These are phyloP conservation scores for Brachymystax lenok DNA, from an alignment of 2,797 vertebrate genomes.

Conservation along the genomic window DNA sequence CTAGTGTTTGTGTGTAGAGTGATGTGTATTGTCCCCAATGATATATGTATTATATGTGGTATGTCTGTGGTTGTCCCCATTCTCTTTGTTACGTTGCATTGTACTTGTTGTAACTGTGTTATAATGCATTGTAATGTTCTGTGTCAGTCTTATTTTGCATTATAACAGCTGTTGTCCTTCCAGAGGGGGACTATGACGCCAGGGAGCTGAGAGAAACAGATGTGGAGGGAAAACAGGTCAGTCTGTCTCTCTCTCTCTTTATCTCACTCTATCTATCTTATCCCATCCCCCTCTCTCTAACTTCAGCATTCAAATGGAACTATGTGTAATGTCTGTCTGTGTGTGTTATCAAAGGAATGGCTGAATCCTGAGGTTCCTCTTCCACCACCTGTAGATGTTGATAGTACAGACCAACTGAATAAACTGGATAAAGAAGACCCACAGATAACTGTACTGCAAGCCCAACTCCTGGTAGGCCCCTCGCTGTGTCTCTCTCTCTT, in stretches of 20 bases:
- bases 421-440: slow-evolving; percentile 81
- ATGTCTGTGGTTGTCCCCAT: background rate
- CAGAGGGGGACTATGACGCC: slow-evolving; percentile 68
- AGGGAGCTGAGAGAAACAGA: slow-evolving; percentile 64
- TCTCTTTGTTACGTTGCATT: background rate
- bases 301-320: background rate
- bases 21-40: background rate
- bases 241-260: slow-evolving; percentile 24
- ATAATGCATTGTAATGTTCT: background rate
- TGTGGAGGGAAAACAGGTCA: slow-evolving; percentile 64
- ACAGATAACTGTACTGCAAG: slow-evolving; percentile 83
- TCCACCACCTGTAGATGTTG: slow-evolving; percentile 45
- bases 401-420: slow-evolving; percentile 74
- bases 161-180: slow-evolving; percentile 13
- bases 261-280: background rate
- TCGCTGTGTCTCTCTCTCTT: background rate
- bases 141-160: slow-evolving; percentile 1
- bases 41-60: background rate
- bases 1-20: too few relatives aligned
- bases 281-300: background rate
- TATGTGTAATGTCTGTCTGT: background rate
- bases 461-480: slow-evolving; percentile 83
- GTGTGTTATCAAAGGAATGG: slow-evolving; percentile 64
- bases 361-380: slow-evolving; percentile 52
- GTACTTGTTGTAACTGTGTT: background rate